Evolutionary conservation across 2,797 vertebrate species (phyloP).

Genomic region (Ibycter americanus): DNA sequence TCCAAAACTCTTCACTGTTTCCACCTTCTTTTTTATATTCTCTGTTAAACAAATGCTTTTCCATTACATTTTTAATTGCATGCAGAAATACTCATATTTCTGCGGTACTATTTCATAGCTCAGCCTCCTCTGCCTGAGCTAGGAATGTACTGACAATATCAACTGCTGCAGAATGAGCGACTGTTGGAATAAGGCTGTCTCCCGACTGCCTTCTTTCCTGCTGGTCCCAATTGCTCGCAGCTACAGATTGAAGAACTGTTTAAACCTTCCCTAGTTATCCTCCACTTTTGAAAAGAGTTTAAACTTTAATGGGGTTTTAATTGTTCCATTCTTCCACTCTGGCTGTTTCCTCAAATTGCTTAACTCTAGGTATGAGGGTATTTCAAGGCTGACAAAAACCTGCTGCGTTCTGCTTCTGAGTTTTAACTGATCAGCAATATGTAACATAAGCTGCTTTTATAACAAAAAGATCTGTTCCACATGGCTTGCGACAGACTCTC

Average conservation of each 20-base stretch:
- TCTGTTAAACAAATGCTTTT: neutral
- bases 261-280: neutral
- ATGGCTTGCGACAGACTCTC: neutral
- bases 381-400: neutral
- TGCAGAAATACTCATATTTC: neutral
- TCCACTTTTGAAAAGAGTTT: neutral
- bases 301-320: constrained; percentile 50
- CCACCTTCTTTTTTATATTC: neutral
- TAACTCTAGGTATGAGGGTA: neutral
- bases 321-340: constrained; percentile 22
- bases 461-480: neutral
- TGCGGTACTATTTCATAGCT: neutral
- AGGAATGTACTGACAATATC: neutral
- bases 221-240: neutral
- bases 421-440: neutral
- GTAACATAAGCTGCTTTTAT: neutral
- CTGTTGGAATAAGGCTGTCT: neutral
- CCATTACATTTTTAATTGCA: neutral
- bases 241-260: constrained; percentile 15
- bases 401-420: neutral
- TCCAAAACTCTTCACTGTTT: neutral
- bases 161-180: neutral
- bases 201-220: neutral
- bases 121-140: neutral
- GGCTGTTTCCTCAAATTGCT: neutral